Base-by-base conservation (phyloP, 2,888 invertebrate species). In the Rhogogaster chlorosoma region DNA sequence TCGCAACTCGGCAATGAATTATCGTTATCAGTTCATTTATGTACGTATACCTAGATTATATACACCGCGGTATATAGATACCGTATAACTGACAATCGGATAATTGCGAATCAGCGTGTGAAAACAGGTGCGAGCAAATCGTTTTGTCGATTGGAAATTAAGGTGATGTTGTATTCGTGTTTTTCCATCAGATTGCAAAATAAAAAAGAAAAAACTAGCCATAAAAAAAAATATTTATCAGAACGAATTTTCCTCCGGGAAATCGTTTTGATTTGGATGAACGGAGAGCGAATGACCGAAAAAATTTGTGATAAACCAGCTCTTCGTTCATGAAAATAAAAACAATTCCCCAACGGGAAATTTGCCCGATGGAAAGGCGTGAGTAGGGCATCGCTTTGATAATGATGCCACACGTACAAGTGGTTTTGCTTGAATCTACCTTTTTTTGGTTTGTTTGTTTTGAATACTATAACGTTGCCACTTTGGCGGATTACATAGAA, bases 81-180 rank as follows among this genome's bases (percentile, higher is more conserved):
- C 45, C 12, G 9, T 67, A 67, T 73, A 45, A 77, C 77, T 77
- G 77, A 53, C 77, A 53, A 77, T 77, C 77, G 77, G 77, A 77
- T 77, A 77, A 77, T 77, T 77, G 53, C 32, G 15, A 77, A 49
- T 77, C 77, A 77, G 77, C 53, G 29, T 77, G 29, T 53, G n/a
- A 77, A 77, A 32, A 77, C 18, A 53, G 22, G 18, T 42, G 22
- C 73, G 15, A 45, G 45, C 22, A 42, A 42, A 42, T 45, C 22
- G 73, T 73, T 73, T 73, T 6, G 42, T 73, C 26, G 22, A 73
- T 22, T 73, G 38, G 0, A 73, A 45, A 73, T 73, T 12, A 73
- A 45, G 15, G 15, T 3, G 45, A 45, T 45, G 10, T 15, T 12
- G 3, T 12, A 45, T 15, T 45, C 45, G 45, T 45, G 12, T 38